Percentiles rank a stretch among this genome's conserved stretches.
Evolutionary conservation across 2,888 invertebrate species (phyloP).

Genomic region (Ormyrus pomaceus): DNA sequence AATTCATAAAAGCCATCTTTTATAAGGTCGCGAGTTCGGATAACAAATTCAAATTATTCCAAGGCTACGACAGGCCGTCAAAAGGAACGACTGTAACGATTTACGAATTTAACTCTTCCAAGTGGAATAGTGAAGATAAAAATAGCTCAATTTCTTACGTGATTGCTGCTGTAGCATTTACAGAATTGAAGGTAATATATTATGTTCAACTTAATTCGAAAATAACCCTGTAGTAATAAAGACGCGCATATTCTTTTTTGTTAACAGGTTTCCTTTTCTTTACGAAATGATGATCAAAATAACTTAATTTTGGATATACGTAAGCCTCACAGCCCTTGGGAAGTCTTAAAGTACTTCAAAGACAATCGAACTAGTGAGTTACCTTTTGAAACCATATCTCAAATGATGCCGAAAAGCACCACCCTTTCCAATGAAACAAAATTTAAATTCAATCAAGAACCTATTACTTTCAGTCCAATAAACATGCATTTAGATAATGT

Average conservation of each 20-base stretch:
- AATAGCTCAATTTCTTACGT: conserved; percentile 79
- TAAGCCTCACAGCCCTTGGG: conserved; percentile 61
- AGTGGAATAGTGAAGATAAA: conserved; percentile 78
- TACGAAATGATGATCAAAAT: conserved; percentile 81
- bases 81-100: conserved; percentile 85
- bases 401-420: conserved; percentile 34
- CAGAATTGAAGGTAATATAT: conserved; percentile 78
- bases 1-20: not conserved
- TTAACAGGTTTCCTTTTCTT: conserved; percentile 79
- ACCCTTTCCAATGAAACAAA: not conserved
- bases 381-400: conserved; percentile 57
- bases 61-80: conserved; percentile 77
- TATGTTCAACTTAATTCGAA: not conserved
- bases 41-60: conserved; percentile 59
- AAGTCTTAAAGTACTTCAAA: conserved; percentile 59
- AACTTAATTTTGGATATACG: conserved; percentile 76
- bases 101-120: conserved; percentile 81
- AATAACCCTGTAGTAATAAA: not conserved
- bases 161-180: conserved; percentile 81
- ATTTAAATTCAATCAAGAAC: not conserved
- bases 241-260: not conserved
- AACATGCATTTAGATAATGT: not conserved
- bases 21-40: conserved; percentile 28
- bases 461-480: not conserved
- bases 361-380: not conserved